Conservation (phyloP, 2,113 vertebrate genomes). For the Notechis scutatus region DNA sequence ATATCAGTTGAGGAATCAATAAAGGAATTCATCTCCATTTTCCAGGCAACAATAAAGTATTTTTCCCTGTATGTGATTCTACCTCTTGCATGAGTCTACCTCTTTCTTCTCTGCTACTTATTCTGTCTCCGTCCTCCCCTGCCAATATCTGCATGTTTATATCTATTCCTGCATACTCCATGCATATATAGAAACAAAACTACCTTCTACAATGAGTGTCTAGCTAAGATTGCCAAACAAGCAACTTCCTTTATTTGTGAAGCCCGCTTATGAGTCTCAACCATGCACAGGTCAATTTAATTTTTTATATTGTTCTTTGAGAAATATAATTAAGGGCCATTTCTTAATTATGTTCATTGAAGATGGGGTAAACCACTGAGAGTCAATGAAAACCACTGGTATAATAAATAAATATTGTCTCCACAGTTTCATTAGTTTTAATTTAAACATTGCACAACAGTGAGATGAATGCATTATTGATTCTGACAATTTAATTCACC, state of each 20-base stretch:
- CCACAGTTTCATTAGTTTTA: not conserved
- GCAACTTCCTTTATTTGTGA: not conserved
- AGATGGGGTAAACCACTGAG: not conserved
- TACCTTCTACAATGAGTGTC: not conserved
- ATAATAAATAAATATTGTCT: not conserved
- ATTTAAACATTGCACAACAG: not conserved
- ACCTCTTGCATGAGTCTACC: too few species aligned
- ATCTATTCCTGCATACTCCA: not conserved
- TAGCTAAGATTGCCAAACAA: not conserved
- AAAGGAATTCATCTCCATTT: not conserved
- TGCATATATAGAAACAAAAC: not conserved
- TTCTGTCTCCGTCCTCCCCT: not conserved
- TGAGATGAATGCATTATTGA: not conserved
- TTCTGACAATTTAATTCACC: conserved; percentile 18
- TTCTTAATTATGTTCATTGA: not conserved
- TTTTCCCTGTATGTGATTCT: not conserved
- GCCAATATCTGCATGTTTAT: not conserved
- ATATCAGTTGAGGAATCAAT: not conserved
- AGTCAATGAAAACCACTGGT: not conserved
- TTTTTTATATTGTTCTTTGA: not conserved
- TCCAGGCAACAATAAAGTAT: not conserved
- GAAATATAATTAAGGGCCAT: not conserved
- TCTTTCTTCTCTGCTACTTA: not conserved
- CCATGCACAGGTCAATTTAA: not conserved
- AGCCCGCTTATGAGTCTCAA: not conserved